Evolutionary conservation across 2,797 vertebrate species (phyloP).

Genomic region (Monodelphis domestica): DNA sequence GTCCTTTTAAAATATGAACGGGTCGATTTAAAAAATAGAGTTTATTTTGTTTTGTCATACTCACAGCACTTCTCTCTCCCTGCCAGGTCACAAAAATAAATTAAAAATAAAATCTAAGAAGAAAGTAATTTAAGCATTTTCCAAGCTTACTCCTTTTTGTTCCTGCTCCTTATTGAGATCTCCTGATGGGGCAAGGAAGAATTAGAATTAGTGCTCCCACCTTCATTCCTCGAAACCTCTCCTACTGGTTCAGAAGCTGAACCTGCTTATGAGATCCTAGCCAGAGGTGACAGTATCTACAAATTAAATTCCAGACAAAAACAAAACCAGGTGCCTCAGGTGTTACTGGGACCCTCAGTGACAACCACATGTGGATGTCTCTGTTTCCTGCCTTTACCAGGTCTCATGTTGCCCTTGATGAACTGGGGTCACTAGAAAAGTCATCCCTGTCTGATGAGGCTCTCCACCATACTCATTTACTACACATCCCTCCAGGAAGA

Average conservation of each 20-base stretch:
- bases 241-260: slow-evolving; percentile 38
- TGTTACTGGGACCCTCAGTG: slow-evolving; percentile 53
- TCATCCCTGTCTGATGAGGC: slow-evolving; percentile 25
- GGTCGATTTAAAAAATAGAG: too few relatives aligned
- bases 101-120: slow-evolving; percentile 85
- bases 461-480: slow-evolving; percentile 50
- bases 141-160: slow-evolving; percentile 65
- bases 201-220: slow-evolving; percentile 33
- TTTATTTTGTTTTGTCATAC: slow-evolving; percentile 87
- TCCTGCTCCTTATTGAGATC: slow-evolving; percentile 56
- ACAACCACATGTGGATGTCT: slow-evolving; percentile 15
- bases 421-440: slow-evolving; percentile 14
- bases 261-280: slow-evolving; percentile 16
- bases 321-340: slow-evolving; percentile 49
- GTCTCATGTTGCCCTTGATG: slow-evolving; percentile 32
- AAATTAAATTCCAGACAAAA: slow-evolving; percentile 78
- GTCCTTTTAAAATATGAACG: too few relatives aligned
- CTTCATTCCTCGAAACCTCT: neutral
- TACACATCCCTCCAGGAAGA: slow-evolving; percentile 68
- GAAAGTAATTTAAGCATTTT: slow-evolving; percentile 82
- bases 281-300: slow-evolving; percentile 40
- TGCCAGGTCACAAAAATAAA: slow-evolving; percentile 86
- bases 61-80: slow-evolving; percentile 85
- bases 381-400: slow-evolving; percentile 38
- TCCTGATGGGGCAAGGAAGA: neutral